Evolutionary conservation across 2,888 invertebrate species (phyloP), one percentile per base, ranked within the genome.

Genomic region (Agapetus fuscipes): DNA sequence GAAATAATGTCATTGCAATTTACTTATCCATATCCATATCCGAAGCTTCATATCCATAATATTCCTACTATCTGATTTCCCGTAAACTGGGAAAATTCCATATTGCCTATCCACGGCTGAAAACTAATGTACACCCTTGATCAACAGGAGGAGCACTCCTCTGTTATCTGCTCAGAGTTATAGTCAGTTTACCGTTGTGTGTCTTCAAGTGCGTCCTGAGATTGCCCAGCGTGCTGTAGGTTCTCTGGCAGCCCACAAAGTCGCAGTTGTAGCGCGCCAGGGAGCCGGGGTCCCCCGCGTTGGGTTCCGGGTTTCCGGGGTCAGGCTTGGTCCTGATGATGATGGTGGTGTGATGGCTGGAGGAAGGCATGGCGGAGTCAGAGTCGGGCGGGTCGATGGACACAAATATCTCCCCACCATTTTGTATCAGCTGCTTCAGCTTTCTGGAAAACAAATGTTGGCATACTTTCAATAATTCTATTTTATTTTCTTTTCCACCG

Each of bases 161-260:
- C n/a, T n/a, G n/a, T n/a, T n/a, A n/a, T n/a, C n/a, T n/a, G n/a
- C n/a, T n/a, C n/a, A n/a, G n/a, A n/a, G n/a, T n/a, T n/a, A n/a
- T n/a, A 40, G 27, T 6, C 9, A 20, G 9, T 6, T 20, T 68
- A 91, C 94, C 94, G 80, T 84, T 88, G 57, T 95, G 94, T 39
- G 91, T 91, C 71, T 94, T 95, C 76, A 90, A 80, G 66, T 95
- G 95, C 44, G 94, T 94, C 56, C 90, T 78, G 49, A 95, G 71
- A 66, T 95, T 95, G 35, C 94, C 94, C 50, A 89, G 83, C 4
- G 94, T 94, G 58, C 90, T 93, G 61, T 94, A 94, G 38, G 88
- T 88, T 52, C 91, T 72, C 47, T 76, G 72, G 60, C 94, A 94
- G 11, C 87, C 88, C 45, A 85, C 83, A 63, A 83, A 91, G 64